A percentile compares a stretch with the other conserved stretches of the same genome.
phyloP scores from a whole-genome alignment of 2,888 invertebrate species.

The Anthrax anthrax region DNA sequence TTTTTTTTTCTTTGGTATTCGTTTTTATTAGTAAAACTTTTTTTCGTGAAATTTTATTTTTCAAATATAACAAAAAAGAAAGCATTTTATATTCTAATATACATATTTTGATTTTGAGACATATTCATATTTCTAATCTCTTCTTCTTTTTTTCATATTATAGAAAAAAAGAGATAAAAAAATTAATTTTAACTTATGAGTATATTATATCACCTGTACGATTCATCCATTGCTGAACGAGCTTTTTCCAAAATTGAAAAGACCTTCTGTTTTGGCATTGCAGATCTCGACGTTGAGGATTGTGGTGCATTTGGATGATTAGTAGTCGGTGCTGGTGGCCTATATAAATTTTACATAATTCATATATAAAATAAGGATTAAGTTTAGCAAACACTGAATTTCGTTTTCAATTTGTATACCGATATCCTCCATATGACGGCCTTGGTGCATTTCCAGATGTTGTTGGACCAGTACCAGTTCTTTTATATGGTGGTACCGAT shows the following conservation, averaged over 20 bases:
- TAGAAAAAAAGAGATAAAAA: too few species aligned
- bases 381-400: too few species aligned
- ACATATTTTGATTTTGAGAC: too few species aligned
- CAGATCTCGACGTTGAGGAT: constrained; percentile 34
- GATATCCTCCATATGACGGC: constrained; percentile 7
- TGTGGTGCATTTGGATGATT: constrained; percentile 15
- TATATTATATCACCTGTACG: constrained; percentile 40
- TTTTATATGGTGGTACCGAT: constrained; percentile 14
- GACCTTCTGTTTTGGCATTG: constrained; percentile 61
- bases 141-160: too few species aligned
- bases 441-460: constrained; percentile 6
- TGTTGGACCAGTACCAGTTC: not conserved
- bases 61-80: too few species aligned
- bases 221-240: constrained; percentile 67
- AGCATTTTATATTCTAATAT: too few species aligned
- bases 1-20: not conserved
- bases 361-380: too few species aligned
- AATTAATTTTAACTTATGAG: too few species aligned
- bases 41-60: too few species aligned
- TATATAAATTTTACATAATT: not conserved
- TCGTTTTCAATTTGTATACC: too few species aligned
- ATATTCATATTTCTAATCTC: too few species aligned
- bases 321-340: constrained; percentile 7
- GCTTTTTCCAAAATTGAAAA: constrained; percentile 73
- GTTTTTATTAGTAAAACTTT: too few species aligned